These are phyloP conservation scores for Zaprionus africanus DNA, from an alignment of 1,140 invertebrate species.

Conservation along the genomic window DNA sequence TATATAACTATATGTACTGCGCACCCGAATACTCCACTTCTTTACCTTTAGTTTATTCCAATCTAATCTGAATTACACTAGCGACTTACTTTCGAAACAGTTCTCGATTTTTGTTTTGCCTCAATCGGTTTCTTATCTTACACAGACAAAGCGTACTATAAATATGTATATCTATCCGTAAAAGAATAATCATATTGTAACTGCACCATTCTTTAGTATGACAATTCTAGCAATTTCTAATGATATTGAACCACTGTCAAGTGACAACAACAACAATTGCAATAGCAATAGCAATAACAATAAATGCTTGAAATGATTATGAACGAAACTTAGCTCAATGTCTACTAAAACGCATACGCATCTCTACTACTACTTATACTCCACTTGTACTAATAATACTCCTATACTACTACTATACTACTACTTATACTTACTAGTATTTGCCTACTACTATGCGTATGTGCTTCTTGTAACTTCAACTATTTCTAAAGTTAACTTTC, in stretches of 20 bases:
- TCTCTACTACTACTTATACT: slow-evolving; percentile 44
- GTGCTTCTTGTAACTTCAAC: slow-evolving; percentile 75
- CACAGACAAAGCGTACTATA: slow-evolving; percentile 22
- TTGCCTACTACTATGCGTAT: slow-evolving; percentile 77
- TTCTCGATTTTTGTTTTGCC: slow-evolving; percentile 5
- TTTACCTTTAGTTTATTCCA: slow-evolving; percentile 1
- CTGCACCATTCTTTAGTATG: slow-evolving; percentile 78
- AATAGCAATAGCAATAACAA: slow-evolving; percentile 32
- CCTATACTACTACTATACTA: slow-evolving; percentile 49
- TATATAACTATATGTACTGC: slow-evolving; percentile 22
- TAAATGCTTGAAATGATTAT: slow-evolving; percentile 69
- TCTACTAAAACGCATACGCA: slow-evolving; percentile 69
- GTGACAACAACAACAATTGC: slow-evolving; percentile 51
- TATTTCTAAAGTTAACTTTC: slow-evolving; percentile 24
- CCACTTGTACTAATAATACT: slow-evolving; percentile 49
- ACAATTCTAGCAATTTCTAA: slow-evolving; percentile 58
- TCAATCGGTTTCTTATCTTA: slow-evolving; percentile 15
- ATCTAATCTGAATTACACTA: slow-evolving; percentile 19
- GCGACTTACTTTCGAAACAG: slow-evolving; percentile 17
- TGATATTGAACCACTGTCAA: slow-evolving; percentile 50
- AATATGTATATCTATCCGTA: slow-evolving; percentile 54
- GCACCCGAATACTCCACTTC: slow-evolving; percentile 23
- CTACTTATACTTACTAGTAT: slow-evolving; percentile 52
- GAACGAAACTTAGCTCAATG: slow-evolving; percentile 72
- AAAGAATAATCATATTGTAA: slow-evolving; percentile 37